A percentile compares a stretch with the other conserved stretches of the same genome.
Evolutionary conservation across 2,888 invertebrate species (phyloP).

Genomic region (Dione juno): DNA sequence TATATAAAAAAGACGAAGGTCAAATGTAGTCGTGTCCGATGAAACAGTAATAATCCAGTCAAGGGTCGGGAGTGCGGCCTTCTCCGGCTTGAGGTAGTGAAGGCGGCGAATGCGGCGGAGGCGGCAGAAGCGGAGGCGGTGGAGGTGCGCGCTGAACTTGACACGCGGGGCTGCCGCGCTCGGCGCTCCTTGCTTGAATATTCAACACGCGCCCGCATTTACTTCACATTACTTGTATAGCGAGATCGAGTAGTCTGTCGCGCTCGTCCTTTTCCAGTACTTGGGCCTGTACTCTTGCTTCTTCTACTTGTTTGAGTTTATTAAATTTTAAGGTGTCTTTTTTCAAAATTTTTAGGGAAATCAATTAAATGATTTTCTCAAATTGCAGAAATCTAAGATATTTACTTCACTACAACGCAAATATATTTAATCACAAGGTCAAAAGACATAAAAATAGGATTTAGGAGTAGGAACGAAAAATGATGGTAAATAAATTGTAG

Average conservation of each 20-base stretch:
- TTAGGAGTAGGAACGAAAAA: too few relatives aligned
- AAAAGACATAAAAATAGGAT: too few relatives aligned
- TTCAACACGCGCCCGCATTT: constrained; percentile 24
- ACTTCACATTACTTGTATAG: constrained; percentile 9
- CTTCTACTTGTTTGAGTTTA: too few relatives aligned
- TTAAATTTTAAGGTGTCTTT: too few relatives aligned
- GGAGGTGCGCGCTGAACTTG: constrained; percentile 19
- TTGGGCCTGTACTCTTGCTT: too few relatives aligned
- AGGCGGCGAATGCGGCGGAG: background rate
- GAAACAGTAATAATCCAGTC: constrained; percentile 32
- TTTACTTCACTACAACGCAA: too few relatives aligned
- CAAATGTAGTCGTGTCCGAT: constrained; percentile 32
- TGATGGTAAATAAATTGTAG: too few relatives aligned
- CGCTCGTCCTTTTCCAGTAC: too few relatives aligned
- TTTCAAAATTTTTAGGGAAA: too few relatives aligned
- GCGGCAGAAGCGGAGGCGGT: background rate
- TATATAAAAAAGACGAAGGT: constrained; percentile 21
- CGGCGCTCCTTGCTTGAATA: constrained; percentile 21
- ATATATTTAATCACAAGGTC: too few relatives aligned
- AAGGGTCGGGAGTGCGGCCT: constrained; percentile 6
- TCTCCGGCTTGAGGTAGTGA: background rate
- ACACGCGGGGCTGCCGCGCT: constrained; percentile 28
- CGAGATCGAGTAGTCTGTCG: background rate
- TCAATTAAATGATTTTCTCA: too few relatives aligned
- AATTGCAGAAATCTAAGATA: too few relatives aligned